Base-by-base conservation (phyloP, 2,888 invertebrate genomes). In the Eubasilissa splendida region DNA sequence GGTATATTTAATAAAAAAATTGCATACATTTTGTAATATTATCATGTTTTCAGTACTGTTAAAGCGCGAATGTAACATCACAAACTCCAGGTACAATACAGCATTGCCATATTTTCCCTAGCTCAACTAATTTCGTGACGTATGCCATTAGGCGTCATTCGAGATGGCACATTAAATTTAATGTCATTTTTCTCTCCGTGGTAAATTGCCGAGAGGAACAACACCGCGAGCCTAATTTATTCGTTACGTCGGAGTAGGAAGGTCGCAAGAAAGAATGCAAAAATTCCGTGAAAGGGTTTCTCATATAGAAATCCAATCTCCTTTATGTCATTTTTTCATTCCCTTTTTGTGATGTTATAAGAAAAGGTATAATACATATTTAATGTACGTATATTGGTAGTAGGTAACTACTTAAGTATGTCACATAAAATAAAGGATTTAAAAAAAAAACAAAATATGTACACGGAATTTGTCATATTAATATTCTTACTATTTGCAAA, bases 141-240 rank as follows among this genome's bases (percentile, higher is more conserved):
- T 68, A 50, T 42, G 14, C 68, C 68, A 68, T 68, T 68, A 52
- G 68, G 42, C 50, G 68, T 68, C 68, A 68, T 68, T 68, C n/a
- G 68, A 68, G 50, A 68, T 68, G 68, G 68, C 8, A 14, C 68
- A 68, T 68, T 68, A 68, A 68, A 68, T 14, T 68, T 68, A 50
- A 68, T 50, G 52, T 68, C 68, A 68, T 68, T 68, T 68, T 68
- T 68, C 68, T 68, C n/a, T 9, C 52, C 8, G 68, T 10, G 68
- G 68, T 50, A 68, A 68, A 68, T 68, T 68, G 33, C 68, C 68
- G 50, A 68, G 68, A 63, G 68, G 50, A 68, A 68, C 50, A 68
- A 68, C 68, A 68, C 68, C 68, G 11, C 33, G 50, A 68, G 14
- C 14, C 68, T 50, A 52, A 52, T 68, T 68, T 50, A 52, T 50